Percentiles rank a stretch among this genome's conserved stretches.
phyloP scores from a whole-genome alignment of 2,888 invertebrate species.

The Stegophylla sp. region DNA sequence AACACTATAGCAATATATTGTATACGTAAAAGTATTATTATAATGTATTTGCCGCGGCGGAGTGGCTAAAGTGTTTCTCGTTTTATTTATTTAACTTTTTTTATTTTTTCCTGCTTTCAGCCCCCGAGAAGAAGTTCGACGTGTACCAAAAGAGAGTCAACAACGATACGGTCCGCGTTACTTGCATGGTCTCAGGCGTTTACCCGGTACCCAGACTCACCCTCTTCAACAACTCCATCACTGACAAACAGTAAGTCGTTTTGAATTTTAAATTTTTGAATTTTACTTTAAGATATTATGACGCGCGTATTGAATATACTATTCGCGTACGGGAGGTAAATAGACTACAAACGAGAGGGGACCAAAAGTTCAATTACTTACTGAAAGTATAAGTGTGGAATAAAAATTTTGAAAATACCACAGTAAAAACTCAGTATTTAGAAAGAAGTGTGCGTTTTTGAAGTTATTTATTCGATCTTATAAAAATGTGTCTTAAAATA shows the following conservation, averaged over 20 bases:
- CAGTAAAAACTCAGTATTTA: too few species aligned
- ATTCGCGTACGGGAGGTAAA: too few species aligned
- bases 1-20: too few species aligned
- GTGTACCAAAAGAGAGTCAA: constrained; percentile 60
- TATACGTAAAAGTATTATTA: too few species aligned
- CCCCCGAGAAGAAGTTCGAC: constrained; percentile 60
- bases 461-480: too few species aligned
- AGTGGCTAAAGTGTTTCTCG: neutral
- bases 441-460: too few species aligned
- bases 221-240: constrained; percentile 60
- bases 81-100: neutral
- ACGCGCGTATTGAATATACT: neutral
- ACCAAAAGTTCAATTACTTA: too few species aligned
- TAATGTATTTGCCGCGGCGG: neutral
- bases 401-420: too few species aligned
- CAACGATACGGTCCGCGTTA: constrained; percentile 66
- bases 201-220: constrained; percentile 68
- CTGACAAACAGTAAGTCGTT: constrained; percentile 55
- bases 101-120: constrained; percentile 56
- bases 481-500: too few species aligned
- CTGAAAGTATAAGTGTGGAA: too few species aligned
- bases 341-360: too few species aligned
- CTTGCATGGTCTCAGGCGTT: constrained; percentile 70
- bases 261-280: neutral
- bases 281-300: neutral